Percentiles rank a stretch among this genome's conserved stretches.
Conservation (phyloP, 2,888 invertebrate genomes). For the Falcaria lacertinaria region DNA sequence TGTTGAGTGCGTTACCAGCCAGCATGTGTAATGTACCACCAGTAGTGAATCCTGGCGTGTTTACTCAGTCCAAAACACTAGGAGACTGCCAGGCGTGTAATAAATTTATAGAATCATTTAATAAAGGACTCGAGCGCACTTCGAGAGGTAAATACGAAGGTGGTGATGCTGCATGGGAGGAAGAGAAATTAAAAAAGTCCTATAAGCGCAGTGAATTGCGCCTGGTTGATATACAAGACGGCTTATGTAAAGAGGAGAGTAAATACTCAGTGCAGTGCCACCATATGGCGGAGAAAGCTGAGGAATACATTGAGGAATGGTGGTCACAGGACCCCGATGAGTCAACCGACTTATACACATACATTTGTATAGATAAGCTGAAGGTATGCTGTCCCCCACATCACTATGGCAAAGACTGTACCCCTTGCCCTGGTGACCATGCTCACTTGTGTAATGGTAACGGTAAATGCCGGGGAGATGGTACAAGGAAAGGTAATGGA, state of each 20-base stretch:
- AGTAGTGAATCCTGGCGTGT: conserved; percentile 40
- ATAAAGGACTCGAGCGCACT: conserved; percentile 89
- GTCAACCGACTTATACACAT: conserved; percentile 65
- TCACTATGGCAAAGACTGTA: conserved; percentile 91
- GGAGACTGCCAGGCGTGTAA: conserved; percentile 91
- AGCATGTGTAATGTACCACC: conserved; percentile 38
- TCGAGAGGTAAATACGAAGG: conserved; percentile 94
- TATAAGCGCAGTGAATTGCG: conserved; percentile 94
- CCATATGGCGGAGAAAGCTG: conserved; percentile 89
- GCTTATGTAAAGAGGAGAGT: conserved; percentile 87
- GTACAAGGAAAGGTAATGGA: conserved; percentile 95
- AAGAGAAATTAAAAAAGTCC: conserved; percentile 88
- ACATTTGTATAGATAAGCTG: conserved; percentile 88
- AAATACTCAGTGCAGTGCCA: conserved; percentile 90
- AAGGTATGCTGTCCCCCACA: conserved; percentile 91
- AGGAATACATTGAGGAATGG: conserved; percentile 91
- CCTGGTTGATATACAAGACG: conserved; percentile 93
- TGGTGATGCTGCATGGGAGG: conserved; percentile 96
- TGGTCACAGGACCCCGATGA: conserved; percentile 83
- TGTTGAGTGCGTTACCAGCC: conserved; percentile 27
- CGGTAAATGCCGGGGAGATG: conserved; percentile 90
- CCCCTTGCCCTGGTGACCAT: conserved; percentile 87
- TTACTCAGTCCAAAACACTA: conserved; percentile 67
- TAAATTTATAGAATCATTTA: conserved; percentile 86
- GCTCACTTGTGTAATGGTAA: conserved; percentile 88